A percentile compares a stretch with the other conserved stretches of the same genome.
phyloP scores from a whole-genome alignment of 2,888 invertebrate species.

The Apamea sordens region DNA sequence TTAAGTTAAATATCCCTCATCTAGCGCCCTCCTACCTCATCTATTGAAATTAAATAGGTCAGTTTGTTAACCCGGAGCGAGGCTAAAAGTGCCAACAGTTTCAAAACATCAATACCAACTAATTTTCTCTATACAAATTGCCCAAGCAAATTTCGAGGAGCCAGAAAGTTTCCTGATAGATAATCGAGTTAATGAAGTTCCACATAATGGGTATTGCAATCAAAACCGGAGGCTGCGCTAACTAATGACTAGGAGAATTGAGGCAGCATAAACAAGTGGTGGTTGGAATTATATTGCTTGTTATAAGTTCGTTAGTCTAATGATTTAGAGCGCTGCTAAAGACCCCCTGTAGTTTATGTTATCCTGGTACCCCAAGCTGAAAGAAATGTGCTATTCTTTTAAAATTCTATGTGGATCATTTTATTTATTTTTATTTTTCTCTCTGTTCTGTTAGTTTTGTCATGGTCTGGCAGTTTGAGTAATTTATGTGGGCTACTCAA shows the following conservation, averaged over 20 bases:
- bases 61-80: constrained; percentile 8
- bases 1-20: neutral
- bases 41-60: constrained; percentile 8
- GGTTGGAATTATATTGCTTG: constrained; percentile 45
- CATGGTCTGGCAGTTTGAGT: too few relatives aligned
- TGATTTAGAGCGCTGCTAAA: constrained; percentile 27
- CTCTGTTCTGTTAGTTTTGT: too few relatives aligned
- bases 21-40: neutral
- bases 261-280: constrained; percentile 36
- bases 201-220: constrained; percentile 57
- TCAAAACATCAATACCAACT: constrained; percentile 53
- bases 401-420: neutral
- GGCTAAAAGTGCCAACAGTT: constrained; percentile 23
- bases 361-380: constrained; percentile 11
- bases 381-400: neutral
- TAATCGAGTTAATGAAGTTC: constrained; percentile 58
- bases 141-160: constrained; percentile 33
- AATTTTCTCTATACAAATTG: constrained; percentile 49
- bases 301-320: constrained; percentile 51
- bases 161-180: constrained; percentile 50
- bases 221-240: constrained; percentile 46
- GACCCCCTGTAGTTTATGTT: constrained; percentile 21
- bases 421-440: too few relatives aligned
- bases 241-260: constrained; percentile 50
- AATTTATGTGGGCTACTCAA: too few relatives aligned